Evolutionary conservation across 2,888 invertebrate genomes (phyloP).

Genomic region (Prosopocoilus inquinatus): DNA sequence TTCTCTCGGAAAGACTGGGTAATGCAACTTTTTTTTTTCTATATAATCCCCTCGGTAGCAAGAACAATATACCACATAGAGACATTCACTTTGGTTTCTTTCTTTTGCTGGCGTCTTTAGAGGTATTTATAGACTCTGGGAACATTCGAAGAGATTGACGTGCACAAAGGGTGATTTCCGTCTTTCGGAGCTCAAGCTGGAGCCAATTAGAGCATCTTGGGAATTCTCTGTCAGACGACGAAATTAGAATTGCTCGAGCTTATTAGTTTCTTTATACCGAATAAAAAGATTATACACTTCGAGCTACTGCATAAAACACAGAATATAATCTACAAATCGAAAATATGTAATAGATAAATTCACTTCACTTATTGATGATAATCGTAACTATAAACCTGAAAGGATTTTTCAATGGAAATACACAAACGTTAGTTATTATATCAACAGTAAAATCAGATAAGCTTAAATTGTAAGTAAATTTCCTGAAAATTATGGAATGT

Average conservation of each 20-base stretch:
- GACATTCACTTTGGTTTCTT: not conserved
- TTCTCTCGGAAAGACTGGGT: constrained; percentile 16
- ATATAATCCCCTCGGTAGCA: not conserved
- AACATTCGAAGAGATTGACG: constrained; percentile 20
- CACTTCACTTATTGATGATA: too few relatives aligned
- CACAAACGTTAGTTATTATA: too few relatives aligned
- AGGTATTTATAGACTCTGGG: constrained; percentile 8
- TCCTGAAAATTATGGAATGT: too few relatives aligned
- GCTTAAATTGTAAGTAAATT: too few relatives aligned
- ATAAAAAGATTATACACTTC: constrained; percentile 1
- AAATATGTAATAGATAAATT: too few relatives aligned
- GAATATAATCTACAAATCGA: too few relatives aligned
- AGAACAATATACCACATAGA: not conserved
- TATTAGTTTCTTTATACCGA: constrained; percentile 10
- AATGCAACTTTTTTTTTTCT: constrained; percentile 13
- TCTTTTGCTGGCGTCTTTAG: not conserved
- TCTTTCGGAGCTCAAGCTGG: constrained; percentile 23
- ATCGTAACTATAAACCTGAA: too few relatives aligned
- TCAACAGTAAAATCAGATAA: too few relatives aligned
- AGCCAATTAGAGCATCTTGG: constrained; percentile 28
- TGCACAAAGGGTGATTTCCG: constrained; percentile 23
- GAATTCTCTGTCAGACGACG: constrained; percentile 17
- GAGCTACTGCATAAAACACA: too few relatives aligned
- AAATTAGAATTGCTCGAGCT: constrained; percentile 18
- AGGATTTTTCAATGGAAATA: too few relatives aligned